phyloP scores from a whole-genome alignment of 2,888 invertebrate genomes.

The Doris montereyensis region DNA sequence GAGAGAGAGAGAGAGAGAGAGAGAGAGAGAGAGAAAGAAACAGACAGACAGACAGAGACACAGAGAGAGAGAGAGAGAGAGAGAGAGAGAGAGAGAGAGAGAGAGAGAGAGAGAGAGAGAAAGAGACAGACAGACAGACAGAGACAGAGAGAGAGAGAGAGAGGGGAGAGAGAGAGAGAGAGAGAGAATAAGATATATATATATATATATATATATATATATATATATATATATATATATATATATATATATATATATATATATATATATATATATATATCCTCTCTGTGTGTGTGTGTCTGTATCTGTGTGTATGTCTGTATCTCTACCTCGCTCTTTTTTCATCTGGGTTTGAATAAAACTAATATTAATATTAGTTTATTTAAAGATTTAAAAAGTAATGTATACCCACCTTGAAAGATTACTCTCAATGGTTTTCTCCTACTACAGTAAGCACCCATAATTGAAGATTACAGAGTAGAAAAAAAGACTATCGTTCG shows the following conservation, averaged over 20 bases:
- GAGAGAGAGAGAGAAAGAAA: background rate
- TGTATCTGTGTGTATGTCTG: background rate
- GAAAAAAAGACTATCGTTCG: too few species aligned
- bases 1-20: background rate
- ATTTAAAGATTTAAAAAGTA: too few species aligned
- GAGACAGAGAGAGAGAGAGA: constrained; percentile 29
- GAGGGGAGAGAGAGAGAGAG: constrained; percentile 21
- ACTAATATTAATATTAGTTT: too few species aligned
- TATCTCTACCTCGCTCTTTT: background rate
- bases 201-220: background rate
- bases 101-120: constrained; percentile 5
- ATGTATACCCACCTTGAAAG: too few species aligned
- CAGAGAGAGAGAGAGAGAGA: constrained; percentile 15
- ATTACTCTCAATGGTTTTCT: too few species aligned
- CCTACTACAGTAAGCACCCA: too few species aligned
- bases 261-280: constrained; percentile 34
- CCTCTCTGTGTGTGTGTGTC: background rate
- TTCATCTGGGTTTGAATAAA: too few species aligned
- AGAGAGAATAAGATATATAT: background rate
- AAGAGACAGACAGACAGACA: constrained; percentile 38
- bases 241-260: constrained; percentile 24
- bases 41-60: background rate
- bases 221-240: constrained; percentile 9
- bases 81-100: constrained; percentile 31
- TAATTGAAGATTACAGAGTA: too few species aligned